Conservation (phyloP, 1,140 invertebrate species). For the Teleopsis dalmanni region DNA sequence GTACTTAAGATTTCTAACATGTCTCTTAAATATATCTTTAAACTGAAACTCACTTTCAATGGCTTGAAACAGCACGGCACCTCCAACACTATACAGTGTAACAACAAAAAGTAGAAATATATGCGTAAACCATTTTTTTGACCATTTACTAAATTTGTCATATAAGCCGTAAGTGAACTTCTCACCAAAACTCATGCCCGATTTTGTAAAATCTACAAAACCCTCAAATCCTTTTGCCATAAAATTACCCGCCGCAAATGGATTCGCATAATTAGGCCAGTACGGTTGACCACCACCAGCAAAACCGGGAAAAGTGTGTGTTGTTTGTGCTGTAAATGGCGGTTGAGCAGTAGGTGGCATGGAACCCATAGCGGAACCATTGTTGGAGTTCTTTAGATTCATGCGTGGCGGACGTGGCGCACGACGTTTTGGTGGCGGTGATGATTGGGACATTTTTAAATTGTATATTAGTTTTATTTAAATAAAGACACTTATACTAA, state of each 20-base stretch:
- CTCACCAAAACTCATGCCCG: constrained; percentile 71
- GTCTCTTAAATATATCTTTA: too few relatives aligned
- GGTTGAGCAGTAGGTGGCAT: constrained; percentile 31
- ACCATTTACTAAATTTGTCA: constrained; percentile 66
- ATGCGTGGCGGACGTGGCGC: constrained; percentile 30
- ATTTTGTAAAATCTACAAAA: constrained; percentile 70
- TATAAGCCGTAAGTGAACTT: constrained; percentile 73
- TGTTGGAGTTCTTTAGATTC: constrained; percentile 21
- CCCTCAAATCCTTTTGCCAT: constrained; percentile 68
- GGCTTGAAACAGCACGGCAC: constrained; percentile 65
- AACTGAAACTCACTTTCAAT: constrained; percentile 69
- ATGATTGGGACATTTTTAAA: constrained; percentile 19
- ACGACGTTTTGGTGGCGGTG: constrained; percentile 24
- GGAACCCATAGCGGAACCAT: constrained; percentile 17
- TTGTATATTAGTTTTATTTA: background rate
- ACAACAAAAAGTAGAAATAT: constrained; percentile 73
- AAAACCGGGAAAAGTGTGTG: background rate
- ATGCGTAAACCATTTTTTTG: constrained; percentile 80
- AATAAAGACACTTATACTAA: background rate
- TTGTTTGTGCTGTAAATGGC: background rate
- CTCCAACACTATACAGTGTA: constrained; percentile 66
- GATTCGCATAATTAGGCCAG: constrained; percentile 47
- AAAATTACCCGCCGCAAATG: constrained; percentile 61
- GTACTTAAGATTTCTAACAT: too few relatives aligned
- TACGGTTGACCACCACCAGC: constrained; percentile 5